Evolutionary conservation across 1,140 invertebrate species (phyloP).

Genomic region (Arion vulgaris): DNA sequence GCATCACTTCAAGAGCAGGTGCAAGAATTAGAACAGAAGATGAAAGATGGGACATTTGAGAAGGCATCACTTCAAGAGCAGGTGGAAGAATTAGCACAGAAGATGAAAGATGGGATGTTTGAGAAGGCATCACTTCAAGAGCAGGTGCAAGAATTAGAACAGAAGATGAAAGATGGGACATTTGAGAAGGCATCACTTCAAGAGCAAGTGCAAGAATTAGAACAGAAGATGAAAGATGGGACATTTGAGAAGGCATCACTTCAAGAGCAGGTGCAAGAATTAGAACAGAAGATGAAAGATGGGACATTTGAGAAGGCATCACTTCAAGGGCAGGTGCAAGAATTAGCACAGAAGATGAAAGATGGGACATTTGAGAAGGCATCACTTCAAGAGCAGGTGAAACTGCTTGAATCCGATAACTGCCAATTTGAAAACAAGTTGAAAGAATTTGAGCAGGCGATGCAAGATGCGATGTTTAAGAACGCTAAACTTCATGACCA

Average conservation of each 20-base stretch:
- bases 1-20: background rate
- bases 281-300: too few relatives aligned
- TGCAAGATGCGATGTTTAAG: background rate
- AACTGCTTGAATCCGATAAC: background rate
- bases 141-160: background rate
- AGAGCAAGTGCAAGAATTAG: background rate
- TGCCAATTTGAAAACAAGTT: background rate
- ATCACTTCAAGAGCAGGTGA: background rate
- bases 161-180: background rate
- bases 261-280: background rate
- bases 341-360: background rate
- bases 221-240: background rate
- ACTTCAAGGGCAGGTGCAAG: background rate
- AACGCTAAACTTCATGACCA: background rate
- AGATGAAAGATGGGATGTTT: too few relatives aligned
- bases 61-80: background rate
- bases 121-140: background rate
- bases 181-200: too few relatives aligned
- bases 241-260: too few relatives aligned
- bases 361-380: background rate
- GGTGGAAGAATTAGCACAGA: background rate
- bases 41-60: background rate
- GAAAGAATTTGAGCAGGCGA: background rate
- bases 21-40: background rate
- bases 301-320: background rate